Conservation (phyloP, 2,797 vertebrate species). For the Gymnodraco acuticeps region DNA sequence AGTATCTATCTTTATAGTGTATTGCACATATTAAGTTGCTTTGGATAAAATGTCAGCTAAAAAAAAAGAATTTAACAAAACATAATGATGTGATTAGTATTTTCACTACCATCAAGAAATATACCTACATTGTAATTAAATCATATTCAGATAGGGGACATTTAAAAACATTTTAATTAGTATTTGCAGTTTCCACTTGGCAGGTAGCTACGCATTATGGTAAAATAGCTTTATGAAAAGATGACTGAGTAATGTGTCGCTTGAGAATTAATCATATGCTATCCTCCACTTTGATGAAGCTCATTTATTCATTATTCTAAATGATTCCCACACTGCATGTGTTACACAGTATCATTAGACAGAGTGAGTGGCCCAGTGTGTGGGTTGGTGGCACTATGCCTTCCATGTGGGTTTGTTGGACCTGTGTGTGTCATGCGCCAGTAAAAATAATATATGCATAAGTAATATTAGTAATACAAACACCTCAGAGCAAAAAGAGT, state of each 20-base stretch:
- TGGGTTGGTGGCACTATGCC: constrained; percentile 21
- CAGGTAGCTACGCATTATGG: neutral
- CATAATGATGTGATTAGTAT: neutral
- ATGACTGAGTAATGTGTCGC: neutral
- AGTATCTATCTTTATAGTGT: too few relatives aligned
- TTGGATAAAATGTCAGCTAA: too few relatives aligned
- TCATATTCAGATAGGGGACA: neutral
- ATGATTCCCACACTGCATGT: constrained; percentile 1
- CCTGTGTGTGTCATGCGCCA: neutral
- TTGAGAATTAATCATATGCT: constrained; percentile 7
- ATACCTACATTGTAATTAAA: neutral
- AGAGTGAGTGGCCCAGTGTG: neutral
- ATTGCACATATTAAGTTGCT: too few relatives aligned
- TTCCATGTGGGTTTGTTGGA: constrained; percentile 9
- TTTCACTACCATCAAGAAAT: neutral
- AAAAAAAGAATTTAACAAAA: too few relatives aligned
- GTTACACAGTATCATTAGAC: constrained; percentile 13
- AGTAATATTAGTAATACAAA: constrained; percentile 1
- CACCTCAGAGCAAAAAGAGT: constrained; percentile 14
- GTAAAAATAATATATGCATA: neutral
- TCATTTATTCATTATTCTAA: constrained; percentile 31
- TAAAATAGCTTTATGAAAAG: neutral
- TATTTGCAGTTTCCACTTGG: neutral
- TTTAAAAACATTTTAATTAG: neutral
- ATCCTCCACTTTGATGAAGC: constrained; percentile 10